These are phyloP conservation scores for Hydractinia echinata DNA, from an alignment of 30 jellyfish, hydroid and myxozoan species.

Conservation along the genomic window DNA sequence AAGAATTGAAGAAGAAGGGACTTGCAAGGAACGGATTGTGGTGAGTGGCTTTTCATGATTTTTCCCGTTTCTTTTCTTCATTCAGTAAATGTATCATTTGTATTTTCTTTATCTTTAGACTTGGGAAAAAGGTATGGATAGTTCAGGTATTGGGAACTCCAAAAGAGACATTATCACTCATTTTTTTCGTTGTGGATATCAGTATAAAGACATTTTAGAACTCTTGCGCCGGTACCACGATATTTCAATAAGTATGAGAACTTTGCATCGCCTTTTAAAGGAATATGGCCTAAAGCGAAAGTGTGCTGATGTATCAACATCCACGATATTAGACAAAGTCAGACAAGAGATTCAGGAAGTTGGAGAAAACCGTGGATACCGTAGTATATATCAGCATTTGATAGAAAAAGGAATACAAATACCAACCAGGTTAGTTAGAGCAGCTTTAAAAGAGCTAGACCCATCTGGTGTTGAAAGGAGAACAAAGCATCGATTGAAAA, in stretches of 20 bases:
- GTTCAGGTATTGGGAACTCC: too few relatives aligned
- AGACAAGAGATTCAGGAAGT: constrained; percentile 4
- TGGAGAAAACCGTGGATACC: constrained; percentile 24
- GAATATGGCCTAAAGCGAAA: constrained; percentile 20
- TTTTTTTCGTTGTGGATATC: too few relatives aligned
- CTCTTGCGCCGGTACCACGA: neutral
- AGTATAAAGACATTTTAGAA: too few relatives aligned
- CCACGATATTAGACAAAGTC: neutral
- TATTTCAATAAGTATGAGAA: constrained; percentile 17
- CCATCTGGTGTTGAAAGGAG: constrained; percentile 41
- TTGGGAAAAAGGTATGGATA: too few relatives aligned
- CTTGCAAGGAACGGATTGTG: too few relatives aligned
- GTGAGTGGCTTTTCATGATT: too few relatives aligned
- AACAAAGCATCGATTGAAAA: constrained; percentile 35
- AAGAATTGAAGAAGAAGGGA: too few relatives aligned
- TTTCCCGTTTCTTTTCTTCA: too few relatives aligned
- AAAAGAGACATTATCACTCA: too few relatives aligned
- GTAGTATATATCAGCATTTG: constrained; percentile 18
- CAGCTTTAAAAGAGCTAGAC: constrained; percentile 33
- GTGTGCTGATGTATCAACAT: neutral
- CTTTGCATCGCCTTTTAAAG: constrained; percentile 24
- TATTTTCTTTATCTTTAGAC: too few relatives aligned
- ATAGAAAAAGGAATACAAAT: constrained; percentile 14
- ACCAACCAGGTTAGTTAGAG: constrained; percentile 18
- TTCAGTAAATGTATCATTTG: too few relatives aligned